Percentiles rank a stretch among this genome's conserved stretches.
phyloP scores from a whole-genome alignment of 1,140 invertebrate genomes.

The Drosophila truncata region DNA sequence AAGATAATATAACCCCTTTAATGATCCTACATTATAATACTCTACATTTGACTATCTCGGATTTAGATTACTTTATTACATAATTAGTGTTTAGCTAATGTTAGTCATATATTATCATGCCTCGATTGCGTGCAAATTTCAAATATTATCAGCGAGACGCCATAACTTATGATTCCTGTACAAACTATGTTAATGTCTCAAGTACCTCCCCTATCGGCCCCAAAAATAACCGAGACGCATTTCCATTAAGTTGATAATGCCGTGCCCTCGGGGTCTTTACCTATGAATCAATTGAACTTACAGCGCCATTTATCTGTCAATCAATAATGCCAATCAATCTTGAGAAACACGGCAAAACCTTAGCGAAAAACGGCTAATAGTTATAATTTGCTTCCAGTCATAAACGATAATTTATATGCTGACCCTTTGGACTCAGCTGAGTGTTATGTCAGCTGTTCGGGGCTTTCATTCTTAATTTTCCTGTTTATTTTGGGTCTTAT shows the following conservation, averaged over 20 bases:
- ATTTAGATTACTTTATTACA: background rate
- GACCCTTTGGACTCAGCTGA: conserved; percentile 51
- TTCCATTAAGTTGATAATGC: conserved; percentile 34
- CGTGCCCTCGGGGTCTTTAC: conserved; percentile 23
- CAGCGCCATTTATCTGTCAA: conserved; percentile 26
- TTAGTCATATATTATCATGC: conserved; percentile 33
- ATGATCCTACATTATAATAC: background rate
- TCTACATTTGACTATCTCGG: too few species aligned
- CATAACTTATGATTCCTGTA: conserved; percentile 23
- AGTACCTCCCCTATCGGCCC: conserved; percentile 26
- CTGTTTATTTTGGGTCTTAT: conserved; percentile 49
- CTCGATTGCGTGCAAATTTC: conserved; percentile 18
- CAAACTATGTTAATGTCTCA: conserved; percentile 39
- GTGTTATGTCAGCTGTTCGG: conserved; percentile 48
- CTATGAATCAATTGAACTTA: conserved; percentile 15
- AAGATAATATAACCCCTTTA: background rate
- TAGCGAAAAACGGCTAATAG: conserved; percentile 14
- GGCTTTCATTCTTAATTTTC: conserved; percentile 41
- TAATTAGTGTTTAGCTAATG: conserved; percentile 2
- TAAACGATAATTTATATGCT: conserved; percentile 14
- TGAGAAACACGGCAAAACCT: background rate
- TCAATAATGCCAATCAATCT: conserved; percentile 49
- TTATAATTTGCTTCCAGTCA: conserved; percentile 6
- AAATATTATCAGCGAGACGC: conserved; percentile 28
- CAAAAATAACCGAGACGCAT: conserved; percentile 10